phyloP scores from a whole-genome alignment of 2,888 invertebrate genomes.

The Cephus sareptanus region DNA sequence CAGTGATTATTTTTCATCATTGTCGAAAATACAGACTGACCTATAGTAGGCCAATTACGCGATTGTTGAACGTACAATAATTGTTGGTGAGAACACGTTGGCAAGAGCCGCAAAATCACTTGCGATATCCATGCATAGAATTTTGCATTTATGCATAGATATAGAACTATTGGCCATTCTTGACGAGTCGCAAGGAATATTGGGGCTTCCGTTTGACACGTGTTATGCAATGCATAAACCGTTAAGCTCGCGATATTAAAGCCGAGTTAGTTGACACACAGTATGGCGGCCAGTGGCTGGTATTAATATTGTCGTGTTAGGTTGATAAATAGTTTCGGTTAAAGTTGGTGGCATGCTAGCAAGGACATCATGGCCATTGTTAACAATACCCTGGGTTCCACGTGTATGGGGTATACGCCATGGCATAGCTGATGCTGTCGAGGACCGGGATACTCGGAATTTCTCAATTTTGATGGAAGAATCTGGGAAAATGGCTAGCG shows the following conservation, averaged over 20 bases:
- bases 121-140: neutral
- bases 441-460: conserved; percentile 4
- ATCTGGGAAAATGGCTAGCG: neutral
- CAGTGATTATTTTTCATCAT: conserved; percentile 4
- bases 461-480: conserved; percentile 2
- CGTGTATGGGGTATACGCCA: conserved; percentile 21
- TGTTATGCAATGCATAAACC: neutral
- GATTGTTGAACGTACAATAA: neutral
- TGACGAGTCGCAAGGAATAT: neutral
- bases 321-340: conserved; percentile 49
- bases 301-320: conserved; percentile 45
- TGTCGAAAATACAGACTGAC: neutral
- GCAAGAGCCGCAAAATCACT: neutral
- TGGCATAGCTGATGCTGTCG: conserved; percentile 2
- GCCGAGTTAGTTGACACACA: conserved; percentile 22
- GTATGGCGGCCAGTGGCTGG: conserved; percentile 16
- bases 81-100: neutral
- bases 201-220: neutral
- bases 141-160: neutral
- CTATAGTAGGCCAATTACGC: neutral
- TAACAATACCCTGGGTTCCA: conserved; percentile 36
- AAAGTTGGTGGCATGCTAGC: conserved; percentile 36
- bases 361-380: conserved; percentile 37
- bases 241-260: conserved; percentile 6
- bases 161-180: neutral